Conservation (phyloP, 2,888 invertebrate species). For the Drosophila subquinaria region DNA sequence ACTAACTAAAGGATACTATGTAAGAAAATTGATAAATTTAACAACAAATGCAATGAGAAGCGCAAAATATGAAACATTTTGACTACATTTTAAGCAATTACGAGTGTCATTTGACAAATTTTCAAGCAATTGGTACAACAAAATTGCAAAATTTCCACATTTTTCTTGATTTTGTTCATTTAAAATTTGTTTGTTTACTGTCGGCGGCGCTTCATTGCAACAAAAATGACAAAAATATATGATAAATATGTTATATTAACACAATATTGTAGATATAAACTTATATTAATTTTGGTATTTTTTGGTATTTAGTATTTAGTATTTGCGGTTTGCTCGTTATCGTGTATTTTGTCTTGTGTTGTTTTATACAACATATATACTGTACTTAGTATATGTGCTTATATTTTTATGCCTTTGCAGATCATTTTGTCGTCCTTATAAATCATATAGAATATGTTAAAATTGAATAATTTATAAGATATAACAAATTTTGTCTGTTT, state of each 20-base stretch:
- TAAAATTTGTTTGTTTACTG: slow-evolving; percentile 30
- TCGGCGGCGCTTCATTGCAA: slow-evolving; percentile 72
- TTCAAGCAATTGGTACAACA: slow-evolving; percentile 10
- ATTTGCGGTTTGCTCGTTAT: slow-evolving; percentile 34
- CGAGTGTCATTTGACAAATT: slow-evolving; percentile 7
- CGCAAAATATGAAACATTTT: slow-evolving; percentile 28
- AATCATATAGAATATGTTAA: neutral
- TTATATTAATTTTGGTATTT: slow-evolving; percentile 8
- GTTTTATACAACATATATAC: slow-evolving; percentile 22
- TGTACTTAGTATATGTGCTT: slow-evolving; percentile 18
- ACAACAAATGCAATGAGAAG: slow-evolving; percentile 50
- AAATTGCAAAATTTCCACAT: slow-evolving; percentile 54
- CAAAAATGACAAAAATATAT: slow-evolving; percentile 34
- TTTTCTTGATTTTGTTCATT: slow-evolving; percentile 36
- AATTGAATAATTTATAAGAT: neutral
- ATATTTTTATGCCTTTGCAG: slow-evolving; percentile 8
- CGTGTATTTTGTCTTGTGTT: slow-evolving; percentile 37
- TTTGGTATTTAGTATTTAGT: slow-evolving; percentile 15
- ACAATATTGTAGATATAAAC: slow-evolving; percentile 17
- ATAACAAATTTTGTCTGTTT: neutral
- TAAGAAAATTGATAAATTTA: neutral
- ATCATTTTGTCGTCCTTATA: neutral
- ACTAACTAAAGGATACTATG: slow-evolving; percentile 33
- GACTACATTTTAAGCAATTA: slow-evolving; percentile 6
- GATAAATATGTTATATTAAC: slow-evolving; percentile 50